Percentiles rank a stretch among this genome's conserved stretches.
Evolutionary conservation across 1,140 invertebrate genomes (phyloP).

Genomic region (Rhizoglyphus robini): DNA sequence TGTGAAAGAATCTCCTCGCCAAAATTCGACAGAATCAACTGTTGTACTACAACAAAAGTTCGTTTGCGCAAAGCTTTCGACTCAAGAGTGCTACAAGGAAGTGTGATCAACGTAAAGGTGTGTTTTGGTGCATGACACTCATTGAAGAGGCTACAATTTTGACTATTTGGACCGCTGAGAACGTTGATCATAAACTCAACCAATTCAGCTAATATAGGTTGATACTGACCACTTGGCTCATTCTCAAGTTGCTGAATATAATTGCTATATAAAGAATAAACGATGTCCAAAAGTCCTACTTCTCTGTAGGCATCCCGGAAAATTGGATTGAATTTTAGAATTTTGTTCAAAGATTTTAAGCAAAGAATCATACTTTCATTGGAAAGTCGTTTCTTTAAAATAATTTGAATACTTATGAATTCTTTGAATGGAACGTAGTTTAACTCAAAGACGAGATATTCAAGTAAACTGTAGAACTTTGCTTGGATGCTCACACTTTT

Average conservation of each 20-base stretch:
- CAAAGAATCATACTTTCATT: slow-evolving; percentile 62
- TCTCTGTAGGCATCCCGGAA: slow-evolving; percentile 97
- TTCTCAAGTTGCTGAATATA: background rate
- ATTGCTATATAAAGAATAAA: background rate
- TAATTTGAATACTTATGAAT: slow-evolving; percentile 82
- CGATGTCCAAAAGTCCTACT: slow-evolving; percentile 75
- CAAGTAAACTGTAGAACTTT: slow-evolving; percentile 87
- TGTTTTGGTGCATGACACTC: slow-evolving; percentile 20
- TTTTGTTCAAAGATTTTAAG: slow-evolving; percentile 72
- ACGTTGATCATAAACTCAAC: slow-evolving; percentile 17
- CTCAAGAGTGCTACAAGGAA: background rate
- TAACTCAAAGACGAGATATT: slow-evolving; percentile 90
- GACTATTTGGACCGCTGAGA: slow-evolving; percentile 17
- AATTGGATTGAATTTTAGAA: slow-evolving; percentile 50
- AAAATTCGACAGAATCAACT: slow-evolving; percentile 72
- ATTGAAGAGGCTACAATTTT: slow-evolving; percentile 23
- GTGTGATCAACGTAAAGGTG: slow-evolving; percentile 17
- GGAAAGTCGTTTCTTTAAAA: slow-evolving; percentile 51
- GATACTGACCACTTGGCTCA: background rate
- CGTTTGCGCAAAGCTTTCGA: slow-evolving; percentile 15
- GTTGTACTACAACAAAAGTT: slow-evolving; percentile 42
- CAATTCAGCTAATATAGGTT: slow-evolving; percentile 4
- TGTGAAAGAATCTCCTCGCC: slow-evolving; percentile 92
- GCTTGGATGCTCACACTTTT: slow-evolving; percentile 82
- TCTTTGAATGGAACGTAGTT: slow-evolving; percentile 99